Conservation (phyloP, 2,888 invertebrate species). For the Lumbricus terrestris region DNA sequence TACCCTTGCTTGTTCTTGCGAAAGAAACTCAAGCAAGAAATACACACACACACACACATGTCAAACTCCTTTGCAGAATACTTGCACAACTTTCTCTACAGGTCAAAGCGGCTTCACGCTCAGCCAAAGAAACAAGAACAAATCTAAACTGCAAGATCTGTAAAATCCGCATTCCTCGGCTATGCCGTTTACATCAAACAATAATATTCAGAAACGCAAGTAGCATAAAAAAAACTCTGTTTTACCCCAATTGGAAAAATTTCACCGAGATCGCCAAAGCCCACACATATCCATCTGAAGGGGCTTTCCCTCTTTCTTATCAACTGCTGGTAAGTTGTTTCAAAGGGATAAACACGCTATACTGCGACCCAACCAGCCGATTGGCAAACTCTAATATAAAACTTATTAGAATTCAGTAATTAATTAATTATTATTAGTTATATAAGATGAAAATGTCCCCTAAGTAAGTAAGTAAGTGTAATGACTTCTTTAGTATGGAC, state of each 20-base stretch:
- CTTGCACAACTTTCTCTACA: not conserved
- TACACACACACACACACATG: too few relatives aligned
- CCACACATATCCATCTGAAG: not conserved
- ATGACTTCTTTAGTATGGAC: not conserved
- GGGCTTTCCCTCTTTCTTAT: not conserved
- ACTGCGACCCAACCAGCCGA: not conserved
- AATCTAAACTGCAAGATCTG: not conserved
- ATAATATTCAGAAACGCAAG: not conserved
- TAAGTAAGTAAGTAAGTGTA: not conserved
- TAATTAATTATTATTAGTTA: not conserved
- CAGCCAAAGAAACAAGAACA: not conserved
- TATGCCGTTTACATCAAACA: not conserved
- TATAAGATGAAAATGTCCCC: not conserved
- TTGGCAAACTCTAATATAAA: not conserved
- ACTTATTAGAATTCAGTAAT: not conserved
- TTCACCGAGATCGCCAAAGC: not conserved
- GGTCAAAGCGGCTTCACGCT: not conserved
- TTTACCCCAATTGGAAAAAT: not conserved
- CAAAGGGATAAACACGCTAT: not conserved
- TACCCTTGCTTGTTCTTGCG: not conserved
- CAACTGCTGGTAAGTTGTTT: not conserved
- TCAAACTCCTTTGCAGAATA: not conserved
- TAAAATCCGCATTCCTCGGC: not conserved
- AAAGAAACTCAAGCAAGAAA: too few relatives aligned
- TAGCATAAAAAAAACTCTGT: not conserved